Evolutionary conservation across 2,888 invertebrate species (phyloP).

Genomic region (Acanthopleura granulata): DNA sequence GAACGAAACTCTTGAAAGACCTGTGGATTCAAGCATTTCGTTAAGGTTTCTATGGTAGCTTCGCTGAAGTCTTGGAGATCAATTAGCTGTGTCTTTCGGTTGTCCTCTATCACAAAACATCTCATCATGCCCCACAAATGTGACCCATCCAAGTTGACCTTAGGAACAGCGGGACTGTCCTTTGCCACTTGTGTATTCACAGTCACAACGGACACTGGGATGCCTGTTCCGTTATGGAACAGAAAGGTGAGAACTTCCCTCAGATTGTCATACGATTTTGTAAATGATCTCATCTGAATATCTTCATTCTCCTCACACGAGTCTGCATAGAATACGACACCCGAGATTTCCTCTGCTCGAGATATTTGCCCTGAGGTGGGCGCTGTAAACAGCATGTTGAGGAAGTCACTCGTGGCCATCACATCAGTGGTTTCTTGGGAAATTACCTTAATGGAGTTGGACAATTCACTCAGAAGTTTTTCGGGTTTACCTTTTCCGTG

Average conservation of each 20-base stretch:
- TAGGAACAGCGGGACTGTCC: background rate
- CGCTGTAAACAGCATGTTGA: too few relatives aligned
- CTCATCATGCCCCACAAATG: conserved; percentile 2
- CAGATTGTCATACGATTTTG: background rate
- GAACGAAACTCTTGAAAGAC: background rate
- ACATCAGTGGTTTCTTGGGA: too few relatives aligned
- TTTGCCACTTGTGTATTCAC: background rate
- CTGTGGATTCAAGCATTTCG: background rate
- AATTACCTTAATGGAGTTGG: too few relatives aligned
- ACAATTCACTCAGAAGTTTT: too few relatives aligned
- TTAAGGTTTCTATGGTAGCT: background rate
- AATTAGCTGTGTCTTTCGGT: background rate
- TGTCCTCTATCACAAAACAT: background rate
- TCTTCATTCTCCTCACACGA: too few relatives aligned
- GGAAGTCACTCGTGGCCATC: too few relatives aligned
- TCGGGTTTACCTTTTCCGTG: too few relatives aligned
- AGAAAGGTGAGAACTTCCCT: background rate
- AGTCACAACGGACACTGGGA: background rate
- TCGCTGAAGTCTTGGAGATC: background rate
- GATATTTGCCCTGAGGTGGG: background rate
- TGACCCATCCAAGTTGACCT: background rate
- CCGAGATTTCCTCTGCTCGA: too few relatives aligned
- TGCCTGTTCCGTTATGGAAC: background rate
- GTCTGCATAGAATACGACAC: too few relatives aligned
- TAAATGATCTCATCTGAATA: too few relatives aligned